These are phyloP conservation scores for Potorous gilbertii DNA, from an alignment of 2,797 vertebrate genomes.

Conservation along the genomic window DNA sequence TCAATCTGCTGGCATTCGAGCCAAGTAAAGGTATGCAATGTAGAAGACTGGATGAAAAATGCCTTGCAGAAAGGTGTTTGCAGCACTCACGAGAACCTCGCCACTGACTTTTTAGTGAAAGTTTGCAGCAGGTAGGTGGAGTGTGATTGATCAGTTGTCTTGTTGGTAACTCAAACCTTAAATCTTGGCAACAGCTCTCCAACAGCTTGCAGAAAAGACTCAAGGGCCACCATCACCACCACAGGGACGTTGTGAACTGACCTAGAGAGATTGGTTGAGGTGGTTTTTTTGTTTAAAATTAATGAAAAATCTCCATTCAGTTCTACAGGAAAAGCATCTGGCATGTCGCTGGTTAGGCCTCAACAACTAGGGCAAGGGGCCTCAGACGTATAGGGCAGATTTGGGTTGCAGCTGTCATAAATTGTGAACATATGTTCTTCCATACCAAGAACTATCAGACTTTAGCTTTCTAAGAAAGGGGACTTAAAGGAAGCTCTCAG, in stretches of 20 bases:
- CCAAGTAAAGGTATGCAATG: constrained; percentile 94
- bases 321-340: background rate
- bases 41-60: constrained; percentile 96
- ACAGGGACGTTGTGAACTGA: background rate
- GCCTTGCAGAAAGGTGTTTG: constrained; percentile 93
- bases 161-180: background rate
- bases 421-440: background rate
- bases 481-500: background rate
- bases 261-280: background rate
- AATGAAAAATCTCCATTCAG: background rate
- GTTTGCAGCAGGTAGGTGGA: constrained; percentile 86
- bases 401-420: background rate
- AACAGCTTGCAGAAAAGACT: background rate
- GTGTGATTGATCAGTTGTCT: constrained; percentile 11
- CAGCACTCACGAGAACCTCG: constrained; percentile 89
- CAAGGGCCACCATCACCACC: too few relatives aligned
- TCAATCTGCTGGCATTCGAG: constrained; percentile 95
- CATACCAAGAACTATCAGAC: background rate
- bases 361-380: background rate
- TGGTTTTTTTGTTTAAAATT: background rate
- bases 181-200: background rate
- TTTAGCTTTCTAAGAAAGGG: background rate
- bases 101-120: constrained; percentile 91
- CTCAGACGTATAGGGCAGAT: background rate
- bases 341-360: background rate